Percentiles rank a stretch among this genome's conserved stretches.
phyloP scores from a whole-genome alignment of 2,113 vertebrate species.

The Seriola dumerili region DNA sequence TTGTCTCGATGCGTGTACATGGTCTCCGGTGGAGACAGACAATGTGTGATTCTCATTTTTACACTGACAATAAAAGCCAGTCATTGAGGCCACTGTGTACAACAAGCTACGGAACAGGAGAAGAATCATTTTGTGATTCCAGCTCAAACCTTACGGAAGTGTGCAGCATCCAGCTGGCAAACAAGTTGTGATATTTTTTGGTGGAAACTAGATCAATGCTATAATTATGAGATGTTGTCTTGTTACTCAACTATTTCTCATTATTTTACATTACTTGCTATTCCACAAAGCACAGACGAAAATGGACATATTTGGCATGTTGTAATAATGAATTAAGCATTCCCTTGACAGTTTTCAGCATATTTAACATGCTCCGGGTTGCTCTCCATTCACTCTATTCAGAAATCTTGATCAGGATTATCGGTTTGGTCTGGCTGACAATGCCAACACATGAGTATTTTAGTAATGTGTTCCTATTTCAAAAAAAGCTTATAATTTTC shows the following conservation, averaged over 20 bases:
- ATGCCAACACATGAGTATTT: not conserved
- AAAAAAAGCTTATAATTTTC: not conserved
- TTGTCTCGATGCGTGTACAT: slow-evolving; percentile 46
- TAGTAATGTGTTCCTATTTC: not conserved
- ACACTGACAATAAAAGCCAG: slow-evolving; percentile 65
- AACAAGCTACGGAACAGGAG: slow-evolving; percentile 49
- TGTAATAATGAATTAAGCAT: slow-evolving; percentile 2
- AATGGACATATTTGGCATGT: slow-evolving; percentile 5
- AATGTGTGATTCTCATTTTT: slow-evolving; percentile 50
- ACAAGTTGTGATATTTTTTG: slow-evolving; percentile 23
- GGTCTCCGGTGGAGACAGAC: slow-evolving; percentile 64
- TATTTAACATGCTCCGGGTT: not conserved
- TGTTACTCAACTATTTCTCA: not conserved
- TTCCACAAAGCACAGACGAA: not conserved
- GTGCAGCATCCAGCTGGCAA: slow-evolving; percentile 29
- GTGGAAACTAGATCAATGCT: slow-evolving; percentile 14
- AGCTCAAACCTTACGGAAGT: slow-evolving; percentile 8
- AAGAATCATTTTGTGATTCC: slow-evolving; percentile 18
- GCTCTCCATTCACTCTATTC: not conserved
- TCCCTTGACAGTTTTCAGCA: slow-evolving; percentile 11
- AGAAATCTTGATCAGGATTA: not conserved
- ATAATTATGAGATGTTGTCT: slow-evolving; percentile 10
- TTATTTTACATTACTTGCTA: slow-evolving; percentile 18
- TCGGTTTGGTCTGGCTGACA: not conserved
- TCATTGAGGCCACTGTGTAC: slow-evolving; percentile 54